Conservation (phyloP, 1,140 invertebrate species). For the Euschistus heros region DNA sequence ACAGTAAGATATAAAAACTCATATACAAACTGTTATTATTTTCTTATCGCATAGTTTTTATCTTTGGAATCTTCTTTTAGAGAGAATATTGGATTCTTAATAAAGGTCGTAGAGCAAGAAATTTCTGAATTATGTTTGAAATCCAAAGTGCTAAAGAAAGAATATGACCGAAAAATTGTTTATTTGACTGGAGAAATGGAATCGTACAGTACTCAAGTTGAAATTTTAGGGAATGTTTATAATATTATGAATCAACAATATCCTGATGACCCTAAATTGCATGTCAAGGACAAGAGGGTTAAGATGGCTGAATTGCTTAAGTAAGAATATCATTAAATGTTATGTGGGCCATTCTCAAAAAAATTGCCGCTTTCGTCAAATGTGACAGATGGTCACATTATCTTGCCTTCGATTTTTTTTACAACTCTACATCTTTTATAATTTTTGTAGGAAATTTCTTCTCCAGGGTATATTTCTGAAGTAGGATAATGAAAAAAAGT, state of each 20-base stretch:
- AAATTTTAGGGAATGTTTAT: not conserved
- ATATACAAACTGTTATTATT: too few relatives aligned
- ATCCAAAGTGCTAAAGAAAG: not conserved
- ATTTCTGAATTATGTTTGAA: conserved; percentile 8
- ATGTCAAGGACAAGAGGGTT: not conserved
- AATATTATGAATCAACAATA: not conserved
- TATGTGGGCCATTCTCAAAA: too few relatives aligned
- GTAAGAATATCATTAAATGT: not conserved
- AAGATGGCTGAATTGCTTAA: not conserved
- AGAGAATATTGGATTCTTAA: not conserved
- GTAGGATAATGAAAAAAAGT: too few relatives aligned
- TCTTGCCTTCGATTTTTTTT: too few relatives aligned
- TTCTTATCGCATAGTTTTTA: too few relatives aligned
- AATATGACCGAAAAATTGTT: not conserved
- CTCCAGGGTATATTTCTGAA: too few relatives aligned
- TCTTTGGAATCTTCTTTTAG: not conserved
- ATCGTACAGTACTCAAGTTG: not conserved
- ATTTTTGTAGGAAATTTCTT: too few relatives aligned
- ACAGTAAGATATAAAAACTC: too few relatives aligned
- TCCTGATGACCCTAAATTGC: not conserved
- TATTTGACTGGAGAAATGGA: not conserved
- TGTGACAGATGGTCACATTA: too few relatives aligned
- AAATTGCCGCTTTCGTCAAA: too few relatives aligned
- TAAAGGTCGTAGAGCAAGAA: not conserved
- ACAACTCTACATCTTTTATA: too few relatives aligned